Percentiles rank a stretch among this genome's conserved stretches.
phyloP scores from a whole-genome alignment of 2,113 vertebrate genomes.

The Phoxinus phoxinus region DNA sequence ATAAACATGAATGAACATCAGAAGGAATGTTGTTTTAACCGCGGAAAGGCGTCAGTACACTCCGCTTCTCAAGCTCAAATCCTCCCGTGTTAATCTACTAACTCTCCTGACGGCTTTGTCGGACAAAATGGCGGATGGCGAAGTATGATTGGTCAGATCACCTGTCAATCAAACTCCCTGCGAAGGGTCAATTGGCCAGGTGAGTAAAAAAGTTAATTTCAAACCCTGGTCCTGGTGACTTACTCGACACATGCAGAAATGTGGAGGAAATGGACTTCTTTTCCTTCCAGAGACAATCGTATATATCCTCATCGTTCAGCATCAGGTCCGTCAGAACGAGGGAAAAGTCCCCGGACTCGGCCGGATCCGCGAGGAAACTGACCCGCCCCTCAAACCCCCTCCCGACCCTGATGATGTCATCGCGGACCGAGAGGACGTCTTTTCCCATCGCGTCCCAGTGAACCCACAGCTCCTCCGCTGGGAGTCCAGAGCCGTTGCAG shows the following conservation, averaged over 20 bases:
- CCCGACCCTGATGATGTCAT: background rate
- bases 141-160: no score
- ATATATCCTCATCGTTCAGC: slow-evolving; percentile 50
- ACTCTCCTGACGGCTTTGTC: no score
- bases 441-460: slow-evolving; percentile 57
- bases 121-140: no score
- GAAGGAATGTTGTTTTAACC: no score
- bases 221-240: background rate
- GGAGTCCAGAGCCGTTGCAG: slow-evolving; percentile 44
- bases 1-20: no score
- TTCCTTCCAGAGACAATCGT: slow-evolving; percentile 55
- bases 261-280: slow-evolving; percentile 27
- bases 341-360: slow-evolving; percentile 45
- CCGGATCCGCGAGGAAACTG: background rate
- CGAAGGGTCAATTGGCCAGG: no score
- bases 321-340: slow-evolving; percentile 1
- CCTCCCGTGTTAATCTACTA: no score
- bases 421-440: slow-evolving; percentile 29
- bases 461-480: background rate
- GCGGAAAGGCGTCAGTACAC: no score
- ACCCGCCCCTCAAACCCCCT: slow-evolving; percentile 32
- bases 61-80: no score
- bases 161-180: no score
- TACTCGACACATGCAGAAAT: slow-evolving; percentile 47
- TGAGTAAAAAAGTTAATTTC: no score